Evolutionary conservation across 2,797 vertebrate genomes (phyloP).

Genomic region (Dermochelys coriacea): DNA sequence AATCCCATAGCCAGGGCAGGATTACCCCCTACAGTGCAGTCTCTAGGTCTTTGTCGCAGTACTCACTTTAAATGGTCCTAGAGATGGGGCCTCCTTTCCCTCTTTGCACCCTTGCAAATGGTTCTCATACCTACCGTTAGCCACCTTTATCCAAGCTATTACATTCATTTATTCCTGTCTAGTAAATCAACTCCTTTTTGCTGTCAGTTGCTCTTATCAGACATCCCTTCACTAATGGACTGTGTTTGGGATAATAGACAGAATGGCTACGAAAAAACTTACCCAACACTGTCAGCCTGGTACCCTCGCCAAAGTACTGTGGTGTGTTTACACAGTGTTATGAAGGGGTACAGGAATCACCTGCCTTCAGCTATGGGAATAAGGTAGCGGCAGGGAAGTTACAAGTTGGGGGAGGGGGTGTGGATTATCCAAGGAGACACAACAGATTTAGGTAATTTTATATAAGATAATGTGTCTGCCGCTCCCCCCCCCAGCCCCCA

Average conservation of each 20-base stretch:
- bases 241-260: background rate
- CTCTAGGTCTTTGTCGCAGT: background rate
- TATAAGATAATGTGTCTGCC: background rate
- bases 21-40: background rate
- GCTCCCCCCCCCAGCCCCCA: too few relatives aligned
- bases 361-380: background rate
- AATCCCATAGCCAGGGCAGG: background rate
- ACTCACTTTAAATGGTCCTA: background rate
- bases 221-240: background rate
- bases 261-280: conserved; percentile 5
- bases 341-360: background rate
- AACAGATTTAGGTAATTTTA: background rate
- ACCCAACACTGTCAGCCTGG: conserved; percentile 65
- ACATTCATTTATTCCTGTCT: background rate
- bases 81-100: background rate
- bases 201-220: background rate
- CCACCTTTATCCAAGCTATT: background rate
- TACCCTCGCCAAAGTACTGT: conserved; percentile 59
- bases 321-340: conserved; percentile 6
- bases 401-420: background rate
- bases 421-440: background rate
- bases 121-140: background rate
- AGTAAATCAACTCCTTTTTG: background rate
- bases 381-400: background rate
- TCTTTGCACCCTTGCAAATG: background rate